Conservation (phyloP, 2,797 vertebrate genomes). For the Neopelma chrysocephalum region DNA sequence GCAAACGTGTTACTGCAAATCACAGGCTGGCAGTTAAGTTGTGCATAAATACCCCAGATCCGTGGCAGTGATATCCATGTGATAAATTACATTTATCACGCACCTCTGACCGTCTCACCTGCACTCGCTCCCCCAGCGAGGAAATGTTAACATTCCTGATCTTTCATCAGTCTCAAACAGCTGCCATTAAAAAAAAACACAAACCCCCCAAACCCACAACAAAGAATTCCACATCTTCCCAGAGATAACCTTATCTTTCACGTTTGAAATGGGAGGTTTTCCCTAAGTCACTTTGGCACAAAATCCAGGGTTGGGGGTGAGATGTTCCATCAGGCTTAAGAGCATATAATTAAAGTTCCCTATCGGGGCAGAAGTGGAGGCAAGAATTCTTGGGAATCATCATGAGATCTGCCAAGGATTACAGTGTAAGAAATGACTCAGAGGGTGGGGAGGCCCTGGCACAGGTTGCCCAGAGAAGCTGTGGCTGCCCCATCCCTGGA, state of each 20-base stretch:
- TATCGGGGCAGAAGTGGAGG: neutral
- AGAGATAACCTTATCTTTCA: slow-evolving; percentile 48
- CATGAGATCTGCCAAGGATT: neutral
- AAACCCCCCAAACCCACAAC: neutral
- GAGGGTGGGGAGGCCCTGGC: neutral
- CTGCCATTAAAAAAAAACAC: slow-evolving; percentile 42
- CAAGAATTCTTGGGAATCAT: neutral
- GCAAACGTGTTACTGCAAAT: neutral
- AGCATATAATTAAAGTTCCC: neutral
- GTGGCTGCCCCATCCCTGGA: neutral
- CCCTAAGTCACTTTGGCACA: neutral
- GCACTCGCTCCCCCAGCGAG: neutral
- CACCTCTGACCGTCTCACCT: slow-evolving; percentile 47
- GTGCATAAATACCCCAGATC: slow-evolving; percentile 23
- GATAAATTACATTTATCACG: slow-evolving; percentile 22
- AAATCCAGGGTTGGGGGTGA: neutral
- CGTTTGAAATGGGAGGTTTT: slow-evolving; percentile 25
- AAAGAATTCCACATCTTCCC: slow-evolving; percentile 45
- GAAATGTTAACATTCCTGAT: slow-evolving; percentile 44
- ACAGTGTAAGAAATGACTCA: neutral
- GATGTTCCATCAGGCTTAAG: neutral
- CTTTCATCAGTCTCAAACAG: slow-evolving; percentile 45
- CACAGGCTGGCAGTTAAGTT: neutral
- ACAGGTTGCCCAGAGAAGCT: neutral
- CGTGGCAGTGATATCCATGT: neutral